Evolutionary conservation across 2,113 vertebrate species (phyloP), one percentile per base, ranked within the genome.

Genomic region (Spea bombifrons): DNA sequence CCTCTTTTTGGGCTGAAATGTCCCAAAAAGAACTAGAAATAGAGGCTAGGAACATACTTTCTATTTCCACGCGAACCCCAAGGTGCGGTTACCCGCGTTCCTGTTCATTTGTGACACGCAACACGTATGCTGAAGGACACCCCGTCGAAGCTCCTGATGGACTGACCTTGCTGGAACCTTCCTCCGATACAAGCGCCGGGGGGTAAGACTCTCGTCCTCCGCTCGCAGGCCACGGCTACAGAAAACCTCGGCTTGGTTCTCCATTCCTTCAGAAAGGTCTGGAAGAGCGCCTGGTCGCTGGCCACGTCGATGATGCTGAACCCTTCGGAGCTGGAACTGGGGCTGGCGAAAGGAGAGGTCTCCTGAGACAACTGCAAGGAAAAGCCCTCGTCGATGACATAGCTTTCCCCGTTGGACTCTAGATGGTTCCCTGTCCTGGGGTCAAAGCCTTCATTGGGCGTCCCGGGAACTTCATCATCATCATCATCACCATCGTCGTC

Each of bases 301-400:
- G 94, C 96, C 78, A 99, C 96, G 44, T 99, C 97, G 69, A 99
- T 94, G 83, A 99, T 94, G 53, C 92, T 88, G 83, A 99, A 95
- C 30, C 74, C 82, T 68, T 93, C 93, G 2, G 89, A 84, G 85
- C 87, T 93, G 85, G 87, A 88, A 5, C 91, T 86, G 61, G 83
- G 15, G 70, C 84, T 70, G 47, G 81, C 83, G 5, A 84, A 83
- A 1, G 87, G 86, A 0, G 84, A 88, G 3, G 75, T 82, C 75
- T 94, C 90, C 86, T 94, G 93, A 82, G 93, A 95, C 2, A 95
- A 86, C 72, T 92, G 92, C 44, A 93, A 86, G 7, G 86, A 88
- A 86, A 95, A 93, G 70, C 85, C 90, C 81, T 88, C 81, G 2
- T 86, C 88, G 81, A 79, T 83, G 44, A 73, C 43, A 4, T 84